Evolutionary conservation across 1,140 invertebrate species (phyloP).

Genomic region (Lethocerus indicus): DNA sequence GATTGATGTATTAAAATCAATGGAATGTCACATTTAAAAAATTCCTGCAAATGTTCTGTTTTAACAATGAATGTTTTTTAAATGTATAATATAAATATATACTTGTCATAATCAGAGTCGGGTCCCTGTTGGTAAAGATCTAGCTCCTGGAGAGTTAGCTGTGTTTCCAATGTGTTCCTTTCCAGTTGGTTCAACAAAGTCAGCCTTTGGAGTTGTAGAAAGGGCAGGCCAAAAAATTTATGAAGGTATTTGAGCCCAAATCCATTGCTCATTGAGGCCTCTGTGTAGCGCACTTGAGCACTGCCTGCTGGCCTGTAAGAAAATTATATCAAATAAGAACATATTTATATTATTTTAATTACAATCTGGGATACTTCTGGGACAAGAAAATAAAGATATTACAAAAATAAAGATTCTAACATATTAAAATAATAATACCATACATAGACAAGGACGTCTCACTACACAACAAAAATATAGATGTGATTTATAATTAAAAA

Average conservation of each 20-base stretch:
- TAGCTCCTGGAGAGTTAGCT: constrained; percentile 66
- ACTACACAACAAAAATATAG: too few relatives aligned
- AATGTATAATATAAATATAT: constrained; percentile 17
- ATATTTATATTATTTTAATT: too few relatives aligned
- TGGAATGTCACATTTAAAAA: not conserved
- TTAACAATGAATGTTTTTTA: not conserved
- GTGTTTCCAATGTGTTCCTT: constrained; percentile 69
- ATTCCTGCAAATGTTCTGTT: not conserved
- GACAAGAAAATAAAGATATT: not conserved
- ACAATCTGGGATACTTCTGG: too few relatives aligned
- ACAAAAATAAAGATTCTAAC: too few relatives aligned
- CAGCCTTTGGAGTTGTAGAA: constrained; percentile 77
- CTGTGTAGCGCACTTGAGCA: constrained; percentile 68
- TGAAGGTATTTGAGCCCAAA: constrained; percentile 88
- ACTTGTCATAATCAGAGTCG: constrained; percentile 78
- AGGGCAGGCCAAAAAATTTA: constrained; percentile 93
- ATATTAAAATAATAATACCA: too few relatives aligned
- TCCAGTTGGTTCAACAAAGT: constrained; percentile 75
- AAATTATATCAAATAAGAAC: constrained; percentile 5
- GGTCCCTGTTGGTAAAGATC: constrained; percentile 69
- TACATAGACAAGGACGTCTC: too few relatives aligned
- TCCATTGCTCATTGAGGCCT: constrained; percentile 91
- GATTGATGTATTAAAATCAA: not conserved
- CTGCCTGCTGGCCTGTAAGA: constrained; percentile 24
- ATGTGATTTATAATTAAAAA: too few relatives aligned